Base-by-base conservation (phyloP, 2,797 vertebrate species). In the Megalops cyprinoides region DNA sequence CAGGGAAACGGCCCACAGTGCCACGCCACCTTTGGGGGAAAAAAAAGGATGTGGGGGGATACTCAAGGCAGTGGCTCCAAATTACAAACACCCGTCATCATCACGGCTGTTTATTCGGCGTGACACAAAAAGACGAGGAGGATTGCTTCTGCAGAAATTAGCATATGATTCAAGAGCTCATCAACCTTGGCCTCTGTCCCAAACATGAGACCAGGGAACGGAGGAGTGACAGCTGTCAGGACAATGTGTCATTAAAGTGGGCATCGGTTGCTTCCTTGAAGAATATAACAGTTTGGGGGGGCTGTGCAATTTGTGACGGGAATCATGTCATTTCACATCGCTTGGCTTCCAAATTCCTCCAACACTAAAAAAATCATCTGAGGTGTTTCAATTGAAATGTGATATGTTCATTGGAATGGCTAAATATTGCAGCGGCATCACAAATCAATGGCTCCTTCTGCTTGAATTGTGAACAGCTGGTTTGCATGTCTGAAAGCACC, bases 161-260 rank as follows among this genome's bases (percentile, higher is more conserved):
- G 67, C 67, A 42, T 42, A 9, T 39, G 12, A 20, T 39, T 71
- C 20, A 71, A 71, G 39, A 42, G 39, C 67, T 71, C 39, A 71
- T 71, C 18, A 71, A 44, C 39, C 39, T 44, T 71, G 39, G 34
- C 65, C 60, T 1, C 31, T 31, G 18, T 34, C 60, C 10, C 14
- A 15, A 65, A 65, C 25, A 42, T 69, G 65, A 69, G 37, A 39
- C 65, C 34, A 39, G 18, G 37, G 37, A 42, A 42, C 37, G 65
- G 4, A 18, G 15, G 39, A 71, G 18, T 23, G 67, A 71, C 67
- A 12, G 67, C 18, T 71, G 67, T 71, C 67, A 71, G 23, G 20
- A 44, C 67, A 44, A n/a, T 71, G 67, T 3, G 10, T 71, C 39
- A 71, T 71, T 44, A 44, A n/a, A 71, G 20, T 44, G 67, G 67